These are phyloP conservation scores for Talpa occidentalis DNA, from an alignment of 2,113 vertebrate genomes.

Conservation along the genomic window DNA sequence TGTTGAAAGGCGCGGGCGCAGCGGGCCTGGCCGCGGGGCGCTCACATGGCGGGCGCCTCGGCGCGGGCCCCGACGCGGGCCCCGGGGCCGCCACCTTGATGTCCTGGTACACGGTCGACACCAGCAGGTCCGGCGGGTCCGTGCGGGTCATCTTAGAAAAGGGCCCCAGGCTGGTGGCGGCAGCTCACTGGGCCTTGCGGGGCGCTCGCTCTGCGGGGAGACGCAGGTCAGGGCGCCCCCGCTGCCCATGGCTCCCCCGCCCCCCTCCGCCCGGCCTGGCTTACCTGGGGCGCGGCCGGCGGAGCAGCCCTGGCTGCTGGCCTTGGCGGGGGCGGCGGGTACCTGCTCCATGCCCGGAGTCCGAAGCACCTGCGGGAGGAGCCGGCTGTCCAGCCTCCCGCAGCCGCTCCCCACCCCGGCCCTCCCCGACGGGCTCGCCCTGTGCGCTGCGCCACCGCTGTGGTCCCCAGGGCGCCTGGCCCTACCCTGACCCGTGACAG, in stretches of 20 bases:
- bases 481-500: background rate
- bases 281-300: slow-evolving; percentile 66
- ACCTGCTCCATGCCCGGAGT: slow-evolving; percentile 37
- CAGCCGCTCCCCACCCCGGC: background rate
- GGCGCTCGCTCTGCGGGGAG: slow-evolving; percentile 58
- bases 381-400: background rate
- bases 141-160: slow-evolving; percentile 98
- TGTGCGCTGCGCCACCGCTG: background rate
- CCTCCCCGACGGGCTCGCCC: background rate
- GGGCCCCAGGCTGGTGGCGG: slow-evolving; percentile 80
- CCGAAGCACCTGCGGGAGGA: slow-evolving; percentile 48
- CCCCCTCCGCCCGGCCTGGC: background rate
- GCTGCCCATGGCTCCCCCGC: background rate
- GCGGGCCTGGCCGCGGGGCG: slow-evolving; percentile 91
- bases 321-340: background rate
- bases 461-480: background rate
- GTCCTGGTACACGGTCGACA: slow-evolving; percentile 95
- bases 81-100: slow-evolving; percentile 89
- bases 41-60: slow-evolving; percentile 90
- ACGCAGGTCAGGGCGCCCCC: slow-evolving; percentile 22
- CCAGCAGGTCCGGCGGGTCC: slow-evolving; percentile 96
- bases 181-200: slow-evolving; percentile 88
- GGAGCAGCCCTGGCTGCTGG: slow-evolving; percentile 35
- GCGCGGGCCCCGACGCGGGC: slow-evolving; percentile 69
- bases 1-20: slow-evolving; percentile 93